phyloP scores from a whole-genome alignment of 2,797 vertebrate species.

The Ctenopoma multispine region DNA sequence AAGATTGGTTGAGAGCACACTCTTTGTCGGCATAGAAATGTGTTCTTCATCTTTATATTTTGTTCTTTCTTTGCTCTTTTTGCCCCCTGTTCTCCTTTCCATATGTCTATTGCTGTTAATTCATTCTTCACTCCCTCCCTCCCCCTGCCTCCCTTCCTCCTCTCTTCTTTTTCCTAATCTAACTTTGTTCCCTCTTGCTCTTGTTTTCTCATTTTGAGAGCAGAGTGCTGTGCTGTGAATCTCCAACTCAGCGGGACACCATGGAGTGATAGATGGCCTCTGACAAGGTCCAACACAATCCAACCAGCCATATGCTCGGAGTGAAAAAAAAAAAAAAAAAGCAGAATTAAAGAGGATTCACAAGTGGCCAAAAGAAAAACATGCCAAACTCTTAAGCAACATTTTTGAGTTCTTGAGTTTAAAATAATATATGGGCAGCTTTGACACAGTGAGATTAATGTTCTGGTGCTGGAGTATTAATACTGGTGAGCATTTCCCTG shows the following conservation, averaged over 20 bases:
- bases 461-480: conserved; percentile 10
- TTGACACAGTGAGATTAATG: conserved; percentile 45
- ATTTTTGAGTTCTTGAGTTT: conserved; percentile 55
- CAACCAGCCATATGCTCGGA: conserved; percentile 74
- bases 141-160: conserved; percentile 21
- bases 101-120: conserved; percentile 35
- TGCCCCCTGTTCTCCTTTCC: background rate
- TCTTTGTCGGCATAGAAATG: conserved; percentile 29
- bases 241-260: conserved; percentile 77
- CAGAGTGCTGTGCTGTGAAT: conserved; percentile 58
- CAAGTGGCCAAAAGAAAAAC: conserved; percentile 61
- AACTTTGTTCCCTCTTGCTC: conserved; percentile 50
- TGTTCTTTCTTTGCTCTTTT: conserved; percentile 34
- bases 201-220: conserved; percentile 74
- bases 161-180: conserved; percentile 44
- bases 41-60: conserved; percentile 44
- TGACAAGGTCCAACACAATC: conserved; percentile 82
- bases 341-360: conserved; percentile 71
- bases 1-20: conserved; percentile 12
- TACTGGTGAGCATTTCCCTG: conserved; percentile 29
- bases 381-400: conserved; percentile 66
- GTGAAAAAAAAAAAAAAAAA: conserved; percentile 63
- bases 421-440: conserved; percentile 32
- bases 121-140: conserved; percentile 39
- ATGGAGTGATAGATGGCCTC: conserved; percentile 80